phyloP scores from a whole-genome alignment of 2,797 vertebrate genomes.

The Hemibagrus guttatus region DNA sequence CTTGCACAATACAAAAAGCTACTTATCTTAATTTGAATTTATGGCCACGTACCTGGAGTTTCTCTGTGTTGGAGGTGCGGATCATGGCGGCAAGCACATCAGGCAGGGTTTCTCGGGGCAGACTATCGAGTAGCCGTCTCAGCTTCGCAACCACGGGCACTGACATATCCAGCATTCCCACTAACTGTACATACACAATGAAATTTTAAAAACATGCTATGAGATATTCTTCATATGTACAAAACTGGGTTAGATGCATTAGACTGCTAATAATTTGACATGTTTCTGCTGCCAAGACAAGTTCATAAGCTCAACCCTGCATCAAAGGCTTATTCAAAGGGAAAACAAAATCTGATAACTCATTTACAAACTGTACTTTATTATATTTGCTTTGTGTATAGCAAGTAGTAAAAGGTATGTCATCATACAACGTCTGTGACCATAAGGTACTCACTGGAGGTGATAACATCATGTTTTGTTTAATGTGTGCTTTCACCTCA shows the following conservation, averaged over 20 bases:
- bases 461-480: neutral
- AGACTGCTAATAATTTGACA: neutral
- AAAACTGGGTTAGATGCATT: neutral
- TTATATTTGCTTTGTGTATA: neutral
- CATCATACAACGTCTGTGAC: neutral
- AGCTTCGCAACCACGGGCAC: slow-evolving; percentile 94
- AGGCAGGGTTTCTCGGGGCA: slow-evolving; percentile 90
- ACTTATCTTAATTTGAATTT: neutral
- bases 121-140: slow-evolving; percentile 86
- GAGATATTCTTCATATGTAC: neutral
- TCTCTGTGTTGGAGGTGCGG: slow-evolving; percentile 92
- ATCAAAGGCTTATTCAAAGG: neutral
- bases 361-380: neutral
- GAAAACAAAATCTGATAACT: neutral
- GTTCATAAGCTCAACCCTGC: neutral
- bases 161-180: slow-evolving; percentile 95
- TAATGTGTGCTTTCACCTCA: neutral
- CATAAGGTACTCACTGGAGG: neutral
- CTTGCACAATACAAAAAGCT: neutral
- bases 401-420: neutral
- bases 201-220: neutral
- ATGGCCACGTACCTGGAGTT: slow-evolving; percentile 84
- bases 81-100: slow-evolving; percentile 95
- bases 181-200: slow-evolving; percentile 73
- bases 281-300: neutral